phyloP scores from a whole-genome alignment of 2,888 invertebrate species.

The Stenodema calcarata region DNA sequence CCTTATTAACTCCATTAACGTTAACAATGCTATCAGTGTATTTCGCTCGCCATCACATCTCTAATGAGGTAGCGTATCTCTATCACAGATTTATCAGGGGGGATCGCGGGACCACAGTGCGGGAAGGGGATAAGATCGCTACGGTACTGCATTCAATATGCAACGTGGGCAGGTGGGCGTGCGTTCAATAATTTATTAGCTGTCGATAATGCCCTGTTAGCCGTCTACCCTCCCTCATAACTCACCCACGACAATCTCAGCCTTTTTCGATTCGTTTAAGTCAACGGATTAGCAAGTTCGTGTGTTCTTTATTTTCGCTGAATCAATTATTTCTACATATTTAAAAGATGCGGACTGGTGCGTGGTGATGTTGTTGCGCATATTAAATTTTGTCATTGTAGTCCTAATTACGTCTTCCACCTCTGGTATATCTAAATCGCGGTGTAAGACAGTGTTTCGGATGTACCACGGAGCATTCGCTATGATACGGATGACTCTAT shows the following conservation, averaged over 20 bases:
- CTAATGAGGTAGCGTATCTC: conserved; percentile 7
- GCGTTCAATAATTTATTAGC: conserved; percentile 9
- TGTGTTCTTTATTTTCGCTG: no score
- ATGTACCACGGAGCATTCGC: no score
- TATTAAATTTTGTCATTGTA: no score
- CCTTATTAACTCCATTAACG: conserved; percentile 8
- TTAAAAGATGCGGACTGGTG: no score
- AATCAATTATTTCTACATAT: no score
- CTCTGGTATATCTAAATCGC: no score
- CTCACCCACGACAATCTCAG: background rate
- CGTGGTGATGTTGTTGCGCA: no score
- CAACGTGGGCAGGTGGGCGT: background rate
- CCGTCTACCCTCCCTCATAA: background rate
- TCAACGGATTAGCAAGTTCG: background rate
- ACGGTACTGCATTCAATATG: background rate
- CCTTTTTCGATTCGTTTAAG: background rate
- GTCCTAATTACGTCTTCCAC: no score
- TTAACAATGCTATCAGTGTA: conserved; percentile 18
- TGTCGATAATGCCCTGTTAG: conserved; percentile 3
- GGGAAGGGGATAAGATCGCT: background rate
- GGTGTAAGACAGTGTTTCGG: no score
- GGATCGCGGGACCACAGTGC: background rate
- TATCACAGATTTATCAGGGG: background rate
- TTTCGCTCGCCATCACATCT: conserved; percentile 6
- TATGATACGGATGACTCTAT: no score